Percentiles rank a stretch among this genome's conserved stretches.
phyloP scores from a whole-genome alignment of 2,888 invertebrate species.

The Spialia ferax region DNA sequence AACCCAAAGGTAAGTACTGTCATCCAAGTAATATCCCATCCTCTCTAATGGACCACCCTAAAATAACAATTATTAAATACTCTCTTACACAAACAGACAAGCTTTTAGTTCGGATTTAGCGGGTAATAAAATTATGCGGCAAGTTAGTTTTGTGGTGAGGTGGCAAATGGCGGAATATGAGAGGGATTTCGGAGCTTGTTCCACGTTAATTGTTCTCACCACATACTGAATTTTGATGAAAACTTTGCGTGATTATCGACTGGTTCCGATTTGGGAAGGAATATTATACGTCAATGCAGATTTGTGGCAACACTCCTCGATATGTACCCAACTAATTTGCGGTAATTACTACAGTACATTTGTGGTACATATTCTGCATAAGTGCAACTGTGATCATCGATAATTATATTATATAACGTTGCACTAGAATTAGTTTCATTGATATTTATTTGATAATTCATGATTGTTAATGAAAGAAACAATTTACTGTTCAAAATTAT shows the following conservation, averaged over 20 bases:
- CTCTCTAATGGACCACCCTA: not conserved
- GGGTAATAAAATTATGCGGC: slow-evolving; percentile 50
- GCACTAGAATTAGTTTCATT: no score
- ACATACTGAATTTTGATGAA: slow-evolving; percentile 10
- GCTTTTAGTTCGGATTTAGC: slow-evolving; percentile 51
- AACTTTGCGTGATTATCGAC: not conserved
- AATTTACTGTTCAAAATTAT: no score
- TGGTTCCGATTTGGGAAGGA: not conserved
- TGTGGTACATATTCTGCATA: no score
- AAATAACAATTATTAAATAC: slow-evolving; percentile 15
- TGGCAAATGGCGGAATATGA: slow-evolving; percentile 20
- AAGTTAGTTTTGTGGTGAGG: slow-evolving; percentile 48
- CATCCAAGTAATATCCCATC: no score
- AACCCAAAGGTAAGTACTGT: no score
- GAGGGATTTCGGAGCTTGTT: not conserved
- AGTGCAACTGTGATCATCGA: no score
- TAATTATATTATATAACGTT: no score
- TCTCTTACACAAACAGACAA: slow-evolving; percentile 32
- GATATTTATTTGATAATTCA: no score
- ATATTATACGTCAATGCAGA: not conserved
- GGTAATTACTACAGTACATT: no score
- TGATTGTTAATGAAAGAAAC: no score
- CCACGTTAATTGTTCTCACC: slow-evolving; percentile 1
- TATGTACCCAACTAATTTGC: no score
- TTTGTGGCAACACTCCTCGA: not conserved